A percentile compares a stretch with the other conserved stretches of the same genome.
Conservation (phyloP, 2,888 invertebrate species). For the Diaphora mendica region DNA sequence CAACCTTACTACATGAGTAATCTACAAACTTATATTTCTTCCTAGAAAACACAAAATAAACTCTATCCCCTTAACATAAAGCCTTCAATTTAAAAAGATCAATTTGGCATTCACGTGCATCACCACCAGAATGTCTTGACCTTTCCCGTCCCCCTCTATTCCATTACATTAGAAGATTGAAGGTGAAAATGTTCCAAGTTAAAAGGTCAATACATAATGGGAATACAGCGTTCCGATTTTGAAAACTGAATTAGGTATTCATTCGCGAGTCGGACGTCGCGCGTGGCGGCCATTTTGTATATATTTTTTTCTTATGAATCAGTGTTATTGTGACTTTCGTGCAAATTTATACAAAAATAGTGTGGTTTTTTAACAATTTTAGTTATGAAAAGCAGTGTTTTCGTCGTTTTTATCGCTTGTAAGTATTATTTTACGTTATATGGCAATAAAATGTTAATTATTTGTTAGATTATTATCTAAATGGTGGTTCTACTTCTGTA, state of each 20-base stretch:
- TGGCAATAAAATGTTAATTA: background rate
- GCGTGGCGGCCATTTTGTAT: conserved; percentile 63
- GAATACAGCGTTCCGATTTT: conserved; percentile 69
- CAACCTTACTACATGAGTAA: conserved; percentile 71
- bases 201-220: conserved; percentile 60
- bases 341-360: conserved; percentile 14
- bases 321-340: conserved; percentile 23
- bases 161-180: conserved; percentile 29
- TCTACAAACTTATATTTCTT: conserved; percentile 60
- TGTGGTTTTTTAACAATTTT: background rate
- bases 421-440: conserved; percentile 13
- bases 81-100: conserved; percentile 27
- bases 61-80: conserved; percentile 36
- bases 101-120: conserved; percentile 49
- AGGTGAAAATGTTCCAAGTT: conserved; percentile 51
- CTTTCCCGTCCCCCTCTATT: conserved; percentile 49
- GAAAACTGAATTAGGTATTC: conserved; percentile 80
- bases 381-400: background rate
- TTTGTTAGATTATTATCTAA: conserved; percentile 2
- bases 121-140: conserved; percentile 52
- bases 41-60: conserved; percentile 24
- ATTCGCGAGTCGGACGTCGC: conserved; percentile 69
- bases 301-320: conserved; percentile 38
- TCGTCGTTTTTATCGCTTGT: conserved; percentile 5
- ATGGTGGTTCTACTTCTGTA: conserved; percentile 1